Evolutionary conservation across 1,140 invertebrate species (phyloP).

Genomic region (Mizuhopecten yessoensis): DNA sequence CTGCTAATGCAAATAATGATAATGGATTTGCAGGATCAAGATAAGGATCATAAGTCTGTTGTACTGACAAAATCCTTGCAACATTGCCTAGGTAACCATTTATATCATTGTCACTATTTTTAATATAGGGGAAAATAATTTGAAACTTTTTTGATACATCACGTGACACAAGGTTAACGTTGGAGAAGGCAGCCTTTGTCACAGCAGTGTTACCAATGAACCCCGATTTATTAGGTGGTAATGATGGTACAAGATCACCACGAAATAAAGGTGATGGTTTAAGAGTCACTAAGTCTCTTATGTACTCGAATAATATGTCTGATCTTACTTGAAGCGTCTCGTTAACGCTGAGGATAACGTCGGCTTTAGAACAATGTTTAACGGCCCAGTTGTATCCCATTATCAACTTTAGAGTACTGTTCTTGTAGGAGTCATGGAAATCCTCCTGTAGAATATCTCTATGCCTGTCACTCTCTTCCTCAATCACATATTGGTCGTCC

Average conservation of each 20-base stretch:
- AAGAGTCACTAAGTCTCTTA: neutral
- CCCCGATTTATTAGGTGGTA: neutral
- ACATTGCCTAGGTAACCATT: neutral
- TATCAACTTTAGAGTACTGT: slow-evolving; percentile 65
- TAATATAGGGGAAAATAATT: neutral
- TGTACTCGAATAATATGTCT: neutral
- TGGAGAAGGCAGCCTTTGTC: neutral
- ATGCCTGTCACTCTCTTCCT: slow-evolving; percentile 59
- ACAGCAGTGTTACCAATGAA: too few relatives aligned
- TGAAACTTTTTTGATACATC: neutral
- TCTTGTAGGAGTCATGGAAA: slow-evolving; percentile 66
- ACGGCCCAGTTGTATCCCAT: slow-evolving; percentile 69
- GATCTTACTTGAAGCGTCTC: slow-evolving; percentile 42
- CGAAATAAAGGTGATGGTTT: neutral
- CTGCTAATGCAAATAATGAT: neutral
- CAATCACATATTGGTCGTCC: slow-evolving; percentile 42
- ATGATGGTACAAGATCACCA: neutral
- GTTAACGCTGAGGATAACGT: slow-evolving; percentile 64
- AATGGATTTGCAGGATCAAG: neutral
- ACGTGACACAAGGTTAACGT: neutral
- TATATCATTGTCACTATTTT: neutral
- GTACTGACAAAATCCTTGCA: neutral
- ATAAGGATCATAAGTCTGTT: neutral
- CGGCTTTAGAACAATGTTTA: slow-evolving; percentile 55
- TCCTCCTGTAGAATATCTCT: slow-evolving; percentile 70